Evolutionary conservation across 2,113 vertebrate species (phyloP).

Genomic region (Chloebia gouldiae): DNA sequence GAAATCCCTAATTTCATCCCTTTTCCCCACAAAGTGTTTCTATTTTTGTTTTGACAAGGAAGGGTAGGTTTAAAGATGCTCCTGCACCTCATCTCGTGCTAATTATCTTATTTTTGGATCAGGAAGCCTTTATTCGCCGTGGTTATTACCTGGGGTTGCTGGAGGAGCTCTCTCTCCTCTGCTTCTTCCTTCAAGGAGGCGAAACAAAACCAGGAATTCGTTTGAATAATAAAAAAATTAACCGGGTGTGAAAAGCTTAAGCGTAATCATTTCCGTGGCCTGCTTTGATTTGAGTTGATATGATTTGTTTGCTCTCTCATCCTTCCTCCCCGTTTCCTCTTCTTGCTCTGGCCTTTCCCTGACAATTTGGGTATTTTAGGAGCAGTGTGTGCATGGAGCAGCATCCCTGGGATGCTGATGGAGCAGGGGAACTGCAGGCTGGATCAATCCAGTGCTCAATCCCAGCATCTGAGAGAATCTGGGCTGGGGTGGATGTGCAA

Average conservation of each 20-base stretch:
- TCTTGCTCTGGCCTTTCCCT: not conserved
- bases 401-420: not conserved
- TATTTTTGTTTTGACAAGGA: not conserved
- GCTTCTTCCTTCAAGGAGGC: constrained; percentile 24
- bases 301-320: not conserved
- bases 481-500: not conserved
- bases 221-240: constrained; percentile 47
- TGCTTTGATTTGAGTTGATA: not conserved
- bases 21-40: not conserved
- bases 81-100: not conserved
- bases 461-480: not conserved
- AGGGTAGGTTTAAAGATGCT: not conserved
- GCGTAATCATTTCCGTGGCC: not conserved
- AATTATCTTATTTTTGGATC: constrained; percentile 18
- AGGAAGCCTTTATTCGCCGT: not conserved
- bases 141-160: constrained; percentile 1
- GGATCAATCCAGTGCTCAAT: not conserved
- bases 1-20: not conserved
- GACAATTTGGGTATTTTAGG: fast-evolving
- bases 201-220: constrained; percentile 33
- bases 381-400: not conserved
- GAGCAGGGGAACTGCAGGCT: not conserved
- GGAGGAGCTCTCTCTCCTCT: not conserved
- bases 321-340: not conserved
- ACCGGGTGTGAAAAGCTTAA: constrained; percentile 41